Evolutionary conservation across 2,113 vertebrate species (phyloP).

Genomic region (Lota lota): DNA sequence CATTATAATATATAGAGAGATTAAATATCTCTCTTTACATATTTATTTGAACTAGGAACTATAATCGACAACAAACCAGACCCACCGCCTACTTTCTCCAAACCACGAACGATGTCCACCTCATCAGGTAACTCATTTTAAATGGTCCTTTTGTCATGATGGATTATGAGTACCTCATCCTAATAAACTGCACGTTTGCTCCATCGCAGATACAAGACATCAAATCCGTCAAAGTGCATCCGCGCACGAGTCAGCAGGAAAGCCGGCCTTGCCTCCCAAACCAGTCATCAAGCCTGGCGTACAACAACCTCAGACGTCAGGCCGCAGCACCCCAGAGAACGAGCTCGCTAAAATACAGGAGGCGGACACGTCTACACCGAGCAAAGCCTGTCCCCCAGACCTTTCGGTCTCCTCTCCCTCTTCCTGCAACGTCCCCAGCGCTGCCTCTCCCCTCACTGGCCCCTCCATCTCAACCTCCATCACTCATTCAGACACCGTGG

Average conservation of each 20-base stretch:
- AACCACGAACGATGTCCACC: constrained; percentile 84
- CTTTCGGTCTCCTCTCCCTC: constrained; percentile 4
- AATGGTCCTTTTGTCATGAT: background rate
- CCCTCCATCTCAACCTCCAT: constrained; percentile 42
- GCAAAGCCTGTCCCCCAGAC: constrained; percentile 16
- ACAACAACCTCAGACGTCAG: constrained; percentile 51
- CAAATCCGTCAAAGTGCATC: constrained; percentile 65
- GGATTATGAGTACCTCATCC: background rate
- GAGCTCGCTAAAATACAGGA: constrained; percentile 65
- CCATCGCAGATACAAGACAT: constrained; percentile 61
- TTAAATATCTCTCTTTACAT: background rate
- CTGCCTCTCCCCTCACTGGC: constrained; percentile 17
- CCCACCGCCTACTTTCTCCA: constrained; percentile 76
- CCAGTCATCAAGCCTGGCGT: constrained; percentile 60
- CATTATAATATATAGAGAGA: background rate
- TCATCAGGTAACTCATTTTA: constrained; percentile 77
- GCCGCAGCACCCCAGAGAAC: constrained; percentile 66
- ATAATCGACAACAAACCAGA: constrained; percentile 86
- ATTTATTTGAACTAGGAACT: constrained; percentile 75
- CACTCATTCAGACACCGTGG: constrained; percentile 26
- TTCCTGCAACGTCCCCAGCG: constrained; percentile 4
- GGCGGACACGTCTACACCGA: constrained; percentile 46
- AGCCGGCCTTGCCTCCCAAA: constrained; percentile 68
- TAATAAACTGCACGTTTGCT: background rate
- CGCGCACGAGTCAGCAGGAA: constrained; percentile 66